phyloP scores from a whole-genome alignment of 2,113 vertebrate species.

The Hydrolagus affinis region DNA sequence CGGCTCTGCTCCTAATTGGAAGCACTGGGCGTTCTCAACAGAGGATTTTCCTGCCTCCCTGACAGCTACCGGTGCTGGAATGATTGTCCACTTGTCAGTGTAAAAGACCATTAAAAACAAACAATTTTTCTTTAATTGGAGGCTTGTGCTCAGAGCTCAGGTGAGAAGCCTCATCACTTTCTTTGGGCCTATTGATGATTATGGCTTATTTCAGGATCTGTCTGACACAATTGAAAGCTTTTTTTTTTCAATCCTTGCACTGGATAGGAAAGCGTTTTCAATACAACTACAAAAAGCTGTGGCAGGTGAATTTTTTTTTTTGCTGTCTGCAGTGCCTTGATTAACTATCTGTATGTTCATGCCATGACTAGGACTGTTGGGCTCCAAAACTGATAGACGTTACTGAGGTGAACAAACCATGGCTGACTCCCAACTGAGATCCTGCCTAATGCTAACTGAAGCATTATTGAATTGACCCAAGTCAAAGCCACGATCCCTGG shows the following conservation, averaged over 20 bases:
- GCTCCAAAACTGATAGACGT: constrained; percentile 19
- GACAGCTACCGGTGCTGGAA: constrained; percentile 96
- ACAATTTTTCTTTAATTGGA: constrained; percentile 99
- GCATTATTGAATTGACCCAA: not conserved
- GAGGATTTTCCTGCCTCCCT: constrained; percentile 90
- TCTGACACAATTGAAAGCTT: constrained; percentile 41
- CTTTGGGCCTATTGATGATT: constrained; percentile 43
- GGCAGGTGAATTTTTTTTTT: constrained; percentile 42
- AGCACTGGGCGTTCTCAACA: constrained; percentile 99
- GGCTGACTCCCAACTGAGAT: not conserved
- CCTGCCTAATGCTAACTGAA: not conserved
- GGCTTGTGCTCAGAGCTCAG: constrained; percentile 71
- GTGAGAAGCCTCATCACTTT: constrained; percentile 67
- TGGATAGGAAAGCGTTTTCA: constrained; percentile 42
- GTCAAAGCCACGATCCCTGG: not conserved
- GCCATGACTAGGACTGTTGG: constrained; percentile 20
- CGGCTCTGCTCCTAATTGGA: constrained; percentile 93
- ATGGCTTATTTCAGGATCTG: constrained; percentile 49
- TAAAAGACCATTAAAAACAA: constrained; percentile 99
- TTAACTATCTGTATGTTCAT: constrained; percentile 32
- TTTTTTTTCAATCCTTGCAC: constrained; percentile 36
- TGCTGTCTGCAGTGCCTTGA: constrained; percentile 29
- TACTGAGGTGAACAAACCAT: constrained; percentile 21
- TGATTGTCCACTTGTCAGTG: constrained; percentile 99
- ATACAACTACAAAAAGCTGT: constrained; percentile 52